Percentiles rank a stretch among this genome's conserved stretches.
These are phyloP conservation scores for Halocynthia aurantium DNA, from an alignment of 23 tunicate genomes.

Conservation along the genomic window DNA sequence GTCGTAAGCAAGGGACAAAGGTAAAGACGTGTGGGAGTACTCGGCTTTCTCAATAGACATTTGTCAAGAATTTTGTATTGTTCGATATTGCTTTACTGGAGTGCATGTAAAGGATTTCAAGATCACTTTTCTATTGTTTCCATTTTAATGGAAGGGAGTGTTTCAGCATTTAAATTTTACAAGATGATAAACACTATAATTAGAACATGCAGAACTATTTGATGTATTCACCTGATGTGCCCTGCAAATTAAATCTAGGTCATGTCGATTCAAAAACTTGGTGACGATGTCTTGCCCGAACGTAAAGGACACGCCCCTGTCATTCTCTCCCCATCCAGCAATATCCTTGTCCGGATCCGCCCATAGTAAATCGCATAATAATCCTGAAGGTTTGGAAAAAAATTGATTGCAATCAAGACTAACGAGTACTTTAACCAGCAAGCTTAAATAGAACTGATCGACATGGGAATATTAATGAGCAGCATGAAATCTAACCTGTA, in stretches of 20 bases:
- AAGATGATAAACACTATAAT: too few species aligned
- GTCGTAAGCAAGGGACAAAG: too few species aligned
- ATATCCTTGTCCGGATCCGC: conserved; percentile 99
- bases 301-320: conserved; percentile 97
- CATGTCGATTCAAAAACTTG: conserved; percentile 94
- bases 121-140: too few species aligned
- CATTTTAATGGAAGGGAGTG: too few species aligned
- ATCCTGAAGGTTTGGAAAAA: conserved; percentile 14
- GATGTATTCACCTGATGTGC: conserved; percentile 80
- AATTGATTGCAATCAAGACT: too few species aligned
- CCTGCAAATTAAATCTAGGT: conserved; percentile 89
- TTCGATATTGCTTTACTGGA: too few species aligned
- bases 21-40: too few species aligned
- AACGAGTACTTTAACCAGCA: neutral
- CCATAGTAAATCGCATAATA: conserved; percentile 95
- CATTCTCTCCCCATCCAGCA: conserved; percentile 98
- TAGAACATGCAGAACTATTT: too few species aligned
- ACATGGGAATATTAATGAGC: neutral
- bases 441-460: neutral
- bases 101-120: too few species aligned
- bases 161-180: too few species aligned
- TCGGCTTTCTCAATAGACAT: too few species aligned
- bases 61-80: too few species aligned
- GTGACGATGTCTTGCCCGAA: conserved; percentile 98
- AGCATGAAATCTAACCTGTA: conserved; percentile 46